Base-by-base conservation (phyloP, 2,113 vertebrate species). In the Erpornis zantholeuca region DNA sequence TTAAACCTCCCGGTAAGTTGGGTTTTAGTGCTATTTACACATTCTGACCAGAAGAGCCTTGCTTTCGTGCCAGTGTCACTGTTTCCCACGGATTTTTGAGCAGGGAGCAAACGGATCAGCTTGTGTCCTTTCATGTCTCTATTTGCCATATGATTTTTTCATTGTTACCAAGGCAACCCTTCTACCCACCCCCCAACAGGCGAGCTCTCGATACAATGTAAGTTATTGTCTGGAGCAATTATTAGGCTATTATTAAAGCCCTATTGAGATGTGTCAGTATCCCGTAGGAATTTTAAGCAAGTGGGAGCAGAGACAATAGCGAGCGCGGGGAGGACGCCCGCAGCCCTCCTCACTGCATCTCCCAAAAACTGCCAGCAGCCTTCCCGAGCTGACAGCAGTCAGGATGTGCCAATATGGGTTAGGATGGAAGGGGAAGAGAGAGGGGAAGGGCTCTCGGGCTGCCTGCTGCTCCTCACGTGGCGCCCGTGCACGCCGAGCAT, bases 191-290 rank as follows among this genome's bases (percentile, higher is more conserved):
- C 72, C 31, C 61, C 36, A 15, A 36, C 73, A 88, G 59, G 38
- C 63, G 0, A 88, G 75, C 59, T 57, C 88, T 90, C 60, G 53
- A 22, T 93, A 92, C 88, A 93, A 90, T 96, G 79, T 80, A 86
- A 88, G 85, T 95, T 93, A 95, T 97, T 97, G 86, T 97, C 92
- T 94, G 76, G 63, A 92, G 82, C 86, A 80, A 93, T 97, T 97
- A 94, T 95, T 95, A 95, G 92, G 90, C 95, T 93, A 68, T 97
- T 97, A 97, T 93, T 96, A 94, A 94, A 95, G 82, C 72, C 49
- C 88, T 52, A 3, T 65, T 95, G 95, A 93, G 90, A 93, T 56
- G 25, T 57, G 88, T 76, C 68, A 22, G 90, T 79, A 88, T 90
- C 88, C 90, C 7, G 0, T 19, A 90, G 96, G 94, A 94, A 97